Evolutionary conservation across 2,797 vertebrate genomes (phyloP), one percentile per base, ranked within the genome.

Genomic region (Phataginus tricuspis): DNA sequence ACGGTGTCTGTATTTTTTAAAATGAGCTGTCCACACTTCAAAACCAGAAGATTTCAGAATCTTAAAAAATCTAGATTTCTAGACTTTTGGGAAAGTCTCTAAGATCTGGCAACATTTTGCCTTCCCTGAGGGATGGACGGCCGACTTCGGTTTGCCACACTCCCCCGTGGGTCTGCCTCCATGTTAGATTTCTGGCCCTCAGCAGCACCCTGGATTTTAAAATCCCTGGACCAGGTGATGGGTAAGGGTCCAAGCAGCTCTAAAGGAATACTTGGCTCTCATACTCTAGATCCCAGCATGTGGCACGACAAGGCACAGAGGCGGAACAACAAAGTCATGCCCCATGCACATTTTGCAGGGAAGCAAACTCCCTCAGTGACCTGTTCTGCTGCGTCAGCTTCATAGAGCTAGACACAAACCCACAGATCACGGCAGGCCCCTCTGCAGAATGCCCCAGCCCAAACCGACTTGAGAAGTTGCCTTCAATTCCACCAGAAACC

Each of bases 1-100:
- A 74, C 2, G 3, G 5, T 34, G 19, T 64, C 64, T 14, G 45
- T 49, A 16, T 25, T 74, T 74, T 78, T 49, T 29, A 61, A 57
- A 75, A 72, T 64, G n/a, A 72, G 4, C 49, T 64, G 18, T 79
- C 31, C 86, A 34, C 39, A 95, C 91, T 74, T 80, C 68, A 69
- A 86, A 86, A 86, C 51, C 77, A 88, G 42, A 91, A 7, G 42
- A 64, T 72, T 78, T 93, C 75, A 84, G 85, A 55, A 57, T 89
- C 85, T 61, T 61, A 61, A 69, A 34, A 87, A 55, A 27, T 45
- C 4, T 12, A 66, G 42, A 53, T 37, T 75, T 88, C 27, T 39
- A 49, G 53, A 23, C 16, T 94, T 72, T 91, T 61, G 29, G 63
- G 57, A 31, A 93, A 75, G 25, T 3, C 39, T 64, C 1, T 53